Percentiles rank a stretch among this genome's conserved stretches.
These are phyloP conservation scores for Parauchenoglanis punctatus DNA, from an alignment of 2,797 vertebrate genomes.

Conservation along the genomic window DNA sequence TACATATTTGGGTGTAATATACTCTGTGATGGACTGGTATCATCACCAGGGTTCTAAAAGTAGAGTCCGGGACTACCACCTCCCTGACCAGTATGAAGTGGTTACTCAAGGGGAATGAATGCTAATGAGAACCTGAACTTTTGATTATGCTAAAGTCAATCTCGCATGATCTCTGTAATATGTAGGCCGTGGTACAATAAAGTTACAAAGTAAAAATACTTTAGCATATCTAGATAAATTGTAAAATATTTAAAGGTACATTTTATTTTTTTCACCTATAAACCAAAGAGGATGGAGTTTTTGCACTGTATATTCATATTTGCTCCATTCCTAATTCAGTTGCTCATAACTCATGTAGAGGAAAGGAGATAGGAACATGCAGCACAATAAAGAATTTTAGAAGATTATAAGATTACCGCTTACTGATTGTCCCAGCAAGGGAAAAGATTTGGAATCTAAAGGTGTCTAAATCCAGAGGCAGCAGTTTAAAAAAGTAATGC, in stretches of 20 bases:
- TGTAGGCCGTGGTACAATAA: background rate
- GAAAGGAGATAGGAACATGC: background rate
- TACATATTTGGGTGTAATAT: background rate
- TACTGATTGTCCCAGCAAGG: background rate
- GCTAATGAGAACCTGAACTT: background rate
- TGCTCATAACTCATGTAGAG: background rate
- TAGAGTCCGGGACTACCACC: background rate
- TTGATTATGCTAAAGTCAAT: background rate
- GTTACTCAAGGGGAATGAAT: background rate
- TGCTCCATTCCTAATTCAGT: background rate
- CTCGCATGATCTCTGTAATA: background rate
- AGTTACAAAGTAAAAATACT: background rate
- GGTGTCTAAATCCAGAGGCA: background rate
- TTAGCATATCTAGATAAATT: background rate
- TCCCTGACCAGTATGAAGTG: background rate
- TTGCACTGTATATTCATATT: background rate
- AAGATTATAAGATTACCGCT: background rate
- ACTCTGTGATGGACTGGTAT: background rate
- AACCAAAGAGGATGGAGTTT: background rate
- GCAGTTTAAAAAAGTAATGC: conserved; percentile 29
- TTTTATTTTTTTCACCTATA: background rate
- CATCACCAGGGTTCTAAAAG: background rate
- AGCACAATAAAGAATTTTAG: conserved; percentile 36
- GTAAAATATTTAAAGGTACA: background rate
- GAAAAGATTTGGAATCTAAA: conserved; percentile 2